Evolutionary conservation across 2,113 vertebrate species (phyloP).

Genomic region (Aleadryas rufinucha): DNA sequence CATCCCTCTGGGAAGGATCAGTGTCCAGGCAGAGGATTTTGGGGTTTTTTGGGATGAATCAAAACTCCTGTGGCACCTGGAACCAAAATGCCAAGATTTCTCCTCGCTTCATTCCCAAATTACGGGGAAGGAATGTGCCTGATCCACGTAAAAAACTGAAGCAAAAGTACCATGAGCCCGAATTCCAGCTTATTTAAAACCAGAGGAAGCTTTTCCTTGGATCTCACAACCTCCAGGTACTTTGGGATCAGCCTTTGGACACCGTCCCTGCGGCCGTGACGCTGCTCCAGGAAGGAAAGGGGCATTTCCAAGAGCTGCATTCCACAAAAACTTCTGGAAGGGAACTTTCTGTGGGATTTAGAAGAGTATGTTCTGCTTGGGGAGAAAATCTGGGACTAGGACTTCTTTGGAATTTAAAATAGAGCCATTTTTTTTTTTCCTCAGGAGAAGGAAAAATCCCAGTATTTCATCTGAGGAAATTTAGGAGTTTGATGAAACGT

Average conservation of each 20-base stretch:
- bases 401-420: neutral
- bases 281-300: neutral
- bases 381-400: neutral
- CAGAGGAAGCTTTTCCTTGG: neutral
- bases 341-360: neutral
- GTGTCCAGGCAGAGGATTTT: neutral
- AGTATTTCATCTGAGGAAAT: neutral
- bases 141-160: neutral
- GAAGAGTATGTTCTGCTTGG: neutral
- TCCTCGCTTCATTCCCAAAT: neutral
- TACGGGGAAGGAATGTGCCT: neutral
- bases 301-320: constrained; percentile 10
- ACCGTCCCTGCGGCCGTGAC: neutral
- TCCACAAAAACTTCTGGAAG: neutral
- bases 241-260: neutral
- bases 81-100: neutral
- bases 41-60: neutral
- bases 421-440: neutral
- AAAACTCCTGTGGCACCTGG: neutral
- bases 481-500: neutral
- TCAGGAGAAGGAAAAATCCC: neutral
- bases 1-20: neutral
- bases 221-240: neutral
- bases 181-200: neutral
- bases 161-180: fast-evolving